phyloP scores from a whole-genome alignment of 2,113 vertebrate genomes.

The Charadrius vociferus region DNA sequence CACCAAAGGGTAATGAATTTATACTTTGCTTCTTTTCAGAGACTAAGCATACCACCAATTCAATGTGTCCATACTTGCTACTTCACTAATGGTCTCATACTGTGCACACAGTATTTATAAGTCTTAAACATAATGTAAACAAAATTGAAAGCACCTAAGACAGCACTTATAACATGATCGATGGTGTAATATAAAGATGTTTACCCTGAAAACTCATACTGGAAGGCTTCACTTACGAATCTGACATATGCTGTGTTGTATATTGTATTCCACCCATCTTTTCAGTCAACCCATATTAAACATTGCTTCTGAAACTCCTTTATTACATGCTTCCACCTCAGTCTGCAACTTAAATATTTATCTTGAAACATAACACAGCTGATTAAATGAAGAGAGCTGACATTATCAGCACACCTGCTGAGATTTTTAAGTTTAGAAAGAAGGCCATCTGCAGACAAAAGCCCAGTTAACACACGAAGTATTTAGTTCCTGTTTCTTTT shows the following conservation, averaged over 20 bases:
- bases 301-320: neutral
- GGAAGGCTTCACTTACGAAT: neutral
- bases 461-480: neutral
- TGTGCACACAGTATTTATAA: neutral
- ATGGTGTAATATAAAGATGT: neutral
- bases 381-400: neutral
- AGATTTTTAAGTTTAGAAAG: neutral
- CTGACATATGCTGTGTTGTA: neutral
- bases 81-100: neutral
- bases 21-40: neutral
- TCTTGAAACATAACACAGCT: neutral
- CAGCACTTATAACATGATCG: neutral
- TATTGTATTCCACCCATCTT: neutral
- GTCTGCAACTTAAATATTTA: conserved; percentile 11
- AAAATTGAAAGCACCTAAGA: neutral
- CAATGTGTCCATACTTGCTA: neutral
- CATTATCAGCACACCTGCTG: neutral
- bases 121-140: neutral
- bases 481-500: neutral
- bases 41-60: neutral
- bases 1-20: neutral
- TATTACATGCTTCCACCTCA: neutral
- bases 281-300: neutral
- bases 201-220: neutral
- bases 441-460: neutral